Base-by-base conservation (phyloP, 2,888 invertebrate species). In the Sphaerophoria taeniata region DNA sequence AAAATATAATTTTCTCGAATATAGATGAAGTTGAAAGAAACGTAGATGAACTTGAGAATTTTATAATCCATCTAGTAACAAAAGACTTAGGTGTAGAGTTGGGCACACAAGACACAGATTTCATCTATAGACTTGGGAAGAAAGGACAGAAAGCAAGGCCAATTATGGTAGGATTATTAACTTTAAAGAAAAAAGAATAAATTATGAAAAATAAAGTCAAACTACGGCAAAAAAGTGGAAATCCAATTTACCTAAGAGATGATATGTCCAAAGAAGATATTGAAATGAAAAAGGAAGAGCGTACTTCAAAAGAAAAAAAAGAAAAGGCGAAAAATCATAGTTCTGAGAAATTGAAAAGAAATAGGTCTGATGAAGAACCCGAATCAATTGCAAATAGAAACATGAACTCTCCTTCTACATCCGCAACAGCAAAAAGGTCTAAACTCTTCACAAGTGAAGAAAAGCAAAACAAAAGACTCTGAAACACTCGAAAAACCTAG, bases 211-310 rank as follows among this genome's bases (percentile, higher is more conserved):
- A 24, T 24, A 24, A 24, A 24, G 24, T 24, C 24, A 24, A 24
- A 24, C 24, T 24, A 24, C 24, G 24, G 24, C 24, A 24, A 24
- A 24, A 24, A 24, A 24, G 24, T 24, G 24, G 24, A 24, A 24
- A 24, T 24, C 24, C 24, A 24, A 24, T 24, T 24, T 24, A 24
- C 24, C 55, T 55, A 0, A 55, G 55, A n/a, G 55, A 55, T 33
- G 55, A 33, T 55, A 55, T 55, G 55, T 33, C 55, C 7, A 55
- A 55, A 9, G 33, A 55, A 55, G 55, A 55, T 34, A 33, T 33
- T 24, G 24, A 24, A 24, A 24, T 24, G 24, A 24, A 24, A 24
- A 24, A 24, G 24, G 24, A 24, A 24, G 33, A 55, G 33, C 55
- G 55, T 6, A 12, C 6, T 55, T 55, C 55, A 33, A 55, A 55